Conservation (phyloP, 2,888 invertebrate genomes). For the Microplitis deprimator region DNA sequence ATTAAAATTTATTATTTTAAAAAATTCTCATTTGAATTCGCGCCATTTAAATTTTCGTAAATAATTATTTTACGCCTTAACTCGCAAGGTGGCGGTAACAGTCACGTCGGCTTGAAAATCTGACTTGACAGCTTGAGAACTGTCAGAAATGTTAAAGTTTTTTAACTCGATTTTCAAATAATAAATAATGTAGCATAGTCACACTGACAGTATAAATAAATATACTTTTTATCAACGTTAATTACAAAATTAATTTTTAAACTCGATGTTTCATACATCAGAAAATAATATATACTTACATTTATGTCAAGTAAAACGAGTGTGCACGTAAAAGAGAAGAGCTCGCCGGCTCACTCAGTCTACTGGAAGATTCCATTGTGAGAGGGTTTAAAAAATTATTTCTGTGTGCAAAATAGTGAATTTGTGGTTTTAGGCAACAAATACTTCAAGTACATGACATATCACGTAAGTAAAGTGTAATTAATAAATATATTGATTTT, state of each 20-base stretch:
- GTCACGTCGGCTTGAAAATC: background rate
- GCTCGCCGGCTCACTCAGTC: conserved; percentile 69
- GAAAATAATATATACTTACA: background rate
- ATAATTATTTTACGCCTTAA: background rate
- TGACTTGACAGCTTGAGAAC: background rate
- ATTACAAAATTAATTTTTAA: background rate
- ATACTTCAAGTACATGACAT: conserved; percentile 28
- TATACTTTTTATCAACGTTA: background rate
- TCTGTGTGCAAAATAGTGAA: conserved; percentile 52
- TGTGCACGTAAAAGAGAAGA: conserved; percentile 68
- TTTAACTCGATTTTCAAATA: background rate
- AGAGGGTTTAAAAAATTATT: conserved; percentile 66
- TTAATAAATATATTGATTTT: background rate
- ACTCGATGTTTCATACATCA: background rate
- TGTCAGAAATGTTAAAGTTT: background rate
- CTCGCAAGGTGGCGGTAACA: background rate
- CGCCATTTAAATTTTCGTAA: background rate
- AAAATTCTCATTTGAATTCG: background rate
- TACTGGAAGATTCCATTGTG: conserved; percentile 71
- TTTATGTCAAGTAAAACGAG: conserved; percentile 54
- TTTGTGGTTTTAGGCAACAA: conserved; percentile 45
- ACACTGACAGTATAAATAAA: background rate
- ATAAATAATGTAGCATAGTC: background rate
- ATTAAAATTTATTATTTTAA: background rate
- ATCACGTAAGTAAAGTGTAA: conserved; percentile 45